phyloP scores from a whole-genome alignment of 2,888 invertebrate species.

The Drosophila subsilvestris region DNA sequence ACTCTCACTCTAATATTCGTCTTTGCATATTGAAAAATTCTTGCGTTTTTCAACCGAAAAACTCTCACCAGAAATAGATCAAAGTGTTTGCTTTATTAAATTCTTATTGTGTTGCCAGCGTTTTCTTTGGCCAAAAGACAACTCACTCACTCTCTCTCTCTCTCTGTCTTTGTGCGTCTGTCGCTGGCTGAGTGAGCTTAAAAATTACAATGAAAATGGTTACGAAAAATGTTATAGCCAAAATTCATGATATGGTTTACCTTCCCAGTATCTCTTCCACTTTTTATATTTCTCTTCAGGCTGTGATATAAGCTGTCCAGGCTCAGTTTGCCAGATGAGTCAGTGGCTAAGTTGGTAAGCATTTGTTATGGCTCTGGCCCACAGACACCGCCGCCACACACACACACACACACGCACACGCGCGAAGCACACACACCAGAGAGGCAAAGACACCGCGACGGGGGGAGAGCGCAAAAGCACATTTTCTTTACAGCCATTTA shows the following conservation, averaged over 20 bases:
- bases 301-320: constrained; percentile 44
- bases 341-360: constrained; percentile 70
- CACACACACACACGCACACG: constrained; percentile 8
- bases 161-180: no score
- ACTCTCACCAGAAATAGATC: constrained; percentile 6
- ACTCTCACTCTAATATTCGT: background rate
- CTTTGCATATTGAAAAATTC: background rate
- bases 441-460: constrained; percentile 45
- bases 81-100: constrained; percentile 37
- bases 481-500: constrained; percentile 81
- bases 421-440: constrained; percentile 2
- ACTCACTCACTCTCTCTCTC: background rate
- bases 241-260: constrained; percentile 74
- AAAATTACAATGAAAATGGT: constrained; percentile 36
- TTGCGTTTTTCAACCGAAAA: background rate
- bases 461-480: constrained; percentile 27
- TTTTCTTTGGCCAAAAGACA: background rate
- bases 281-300: background rate
- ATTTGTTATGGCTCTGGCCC: constrained; percentile 69
- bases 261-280: constrained; percentile 38
- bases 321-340: constrained; percentile 55
- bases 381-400: constrained; percentile 36
- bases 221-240: constrained; percentile 60
- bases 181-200: background rate
- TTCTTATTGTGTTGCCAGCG: constrained; percentile 12